Base-by-base conservation (phyloP, 2,113 vertebrate genomes). In the Catagonus wagneri region DNA sequence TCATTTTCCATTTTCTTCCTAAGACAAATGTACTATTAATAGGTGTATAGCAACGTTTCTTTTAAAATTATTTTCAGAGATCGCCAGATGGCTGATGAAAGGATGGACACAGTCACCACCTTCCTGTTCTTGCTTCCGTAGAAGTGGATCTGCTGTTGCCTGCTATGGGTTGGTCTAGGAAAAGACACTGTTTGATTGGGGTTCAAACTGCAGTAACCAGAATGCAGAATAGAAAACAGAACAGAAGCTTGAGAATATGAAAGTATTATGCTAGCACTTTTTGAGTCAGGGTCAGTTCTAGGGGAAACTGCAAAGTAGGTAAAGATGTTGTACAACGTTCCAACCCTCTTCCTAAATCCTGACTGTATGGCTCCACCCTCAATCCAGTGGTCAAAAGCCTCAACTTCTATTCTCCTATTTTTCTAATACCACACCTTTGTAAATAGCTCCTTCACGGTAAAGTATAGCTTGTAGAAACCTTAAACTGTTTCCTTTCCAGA, bases 1-100 rank as follows among this genome's bases (percentile, higher is more conserved):
- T 91, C 36, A 69, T 93, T 93, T 95, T 92, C 60, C 20, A 71
- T 75, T 95, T 92, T 54, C 27, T 97, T 79, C 32, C n/a, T 56
- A 94, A 94, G 44, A 50, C 8, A 86, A 91, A 80, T 83, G 75
- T 72, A 65, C 25, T 79, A 83, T 74, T 94, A 75, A 68, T 58
- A 80, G 58, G 22, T 76, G 90, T 88, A 81, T 23, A 56, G 13
- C 27, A 84, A 22, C 2, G 80, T 84, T 92, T 91, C 16, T 60
- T 80, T 79, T 29, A 23, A 94, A 72, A 52, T 68, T 76, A 87
- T 65, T 61, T 84, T 81, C 52, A 89, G 61, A 91, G 29, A 81
- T 66, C 66, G 50, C 19, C 36, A 92, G 71, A 66, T 50, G 39
- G 23, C 36, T 88, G 2, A 16, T 69, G 76, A 68, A 50, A 84